phyloP scores from a whole-genome alignment of 2,888 invertebrate genomes.

The Drosophila phalerata region DNA sequence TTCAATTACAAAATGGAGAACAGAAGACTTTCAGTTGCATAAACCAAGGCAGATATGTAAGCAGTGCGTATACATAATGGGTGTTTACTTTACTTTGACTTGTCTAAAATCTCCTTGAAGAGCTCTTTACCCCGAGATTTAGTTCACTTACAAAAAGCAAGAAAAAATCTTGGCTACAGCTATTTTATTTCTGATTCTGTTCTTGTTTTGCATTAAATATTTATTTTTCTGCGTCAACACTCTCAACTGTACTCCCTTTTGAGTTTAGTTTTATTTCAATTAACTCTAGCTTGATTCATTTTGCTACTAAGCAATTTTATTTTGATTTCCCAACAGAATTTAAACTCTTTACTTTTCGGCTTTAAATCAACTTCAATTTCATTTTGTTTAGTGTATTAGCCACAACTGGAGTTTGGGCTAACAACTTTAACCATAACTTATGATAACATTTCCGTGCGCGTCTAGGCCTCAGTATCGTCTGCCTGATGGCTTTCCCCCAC shows the following conservation, averaged over 20 bases:
- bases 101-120: not conserved
- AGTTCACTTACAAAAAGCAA: not conserved
- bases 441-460: conserved; percentile 75
- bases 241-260: not conserved
- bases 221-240: not conserved
- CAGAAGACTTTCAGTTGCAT: not conserved
- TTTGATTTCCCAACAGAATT: conserved; percentile 18
- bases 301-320: conserved; percentile 4
- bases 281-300: not conserved
- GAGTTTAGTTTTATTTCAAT: conserved; percentile 3
- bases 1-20: not conserved
- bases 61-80: conserved; percentile 1
- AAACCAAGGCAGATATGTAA: not conserved
- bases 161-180: not conserved
- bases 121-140: not conserved
- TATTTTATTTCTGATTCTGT: not conserved
- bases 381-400: conserved; percentile 55
- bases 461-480: conserved; percentile 32
- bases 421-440: conserved; percentile 77
- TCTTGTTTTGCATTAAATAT: not conserved
- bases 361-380: not conserved
- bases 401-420: conserved; percentile 33
- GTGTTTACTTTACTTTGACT: not conserved
- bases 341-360: not conserved
- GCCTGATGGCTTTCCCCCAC: not conserved